These are phyloP conservation scores for Yponomeuta sedellus DNA, from an alignment of 2,888 invertebrate species.

Conservation along the genomic window DNA sequence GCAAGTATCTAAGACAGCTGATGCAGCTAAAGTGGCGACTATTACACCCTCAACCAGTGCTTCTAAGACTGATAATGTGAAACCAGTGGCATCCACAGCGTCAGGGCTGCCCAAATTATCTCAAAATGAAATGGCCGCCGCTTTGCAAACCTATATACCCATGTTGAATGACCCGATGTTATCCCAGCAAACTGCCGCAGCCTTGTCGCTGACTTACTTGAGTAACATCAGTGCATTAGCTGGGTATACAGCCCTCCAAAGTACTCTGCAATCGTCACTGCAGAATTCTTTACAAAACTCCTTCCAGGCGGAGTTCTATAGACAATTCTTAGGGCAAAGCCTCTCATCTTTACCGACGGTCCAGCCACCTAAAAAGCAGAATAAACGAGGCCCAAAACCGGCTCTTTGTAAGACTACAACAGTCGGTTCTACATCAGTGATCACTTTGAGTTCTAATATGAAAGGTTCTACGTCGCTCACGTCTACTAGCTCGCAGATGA, in stretches of 20 bases:
- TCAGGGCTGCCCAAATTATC: conserved; percentile 50
- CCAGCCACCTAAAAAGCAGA: conserved; percentile 53
- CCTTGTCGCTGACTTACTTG: conserved; percentile 51
- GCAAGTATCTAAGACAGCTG: conserved; percentile 38
- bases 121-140: conserved; percentile 52
- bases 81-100: conserved; percentile 25
- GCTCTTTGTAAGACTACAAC: conserved; percentile 1
- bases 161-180: conserved; percentile 54
- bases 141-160: conserved; percentile 59
- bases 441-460: neutral
- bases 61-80: conserved; percentile 8
- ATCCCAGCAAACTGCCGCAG: conserved; percentile 58
- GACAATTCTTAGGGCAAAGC: conserved; percentile 53
- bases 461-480: conserved; percentile 1
- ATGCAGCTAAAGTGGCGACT: conserved; percentile 5
- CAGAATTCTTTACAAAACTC: conserved; percentile 49
- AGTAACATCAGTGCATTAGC: conserved; percentile 56
- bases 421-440: conserved; percentile 25
- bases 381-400: conserved; percentile 55
- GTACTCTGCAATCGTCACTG: conserved; percentile 44
- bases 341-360: conserved; percentile 44
- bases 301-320: conserved; percentile 65
- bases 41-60: neutral
- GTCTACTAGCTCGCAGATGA: neutral
- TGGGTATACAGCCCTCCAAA: conserved; percentile 49